Evolutionary conservation across 2,797 vertebrate species (phyloP).

Genomic region (Sylvilagus floridanus): DNA sequence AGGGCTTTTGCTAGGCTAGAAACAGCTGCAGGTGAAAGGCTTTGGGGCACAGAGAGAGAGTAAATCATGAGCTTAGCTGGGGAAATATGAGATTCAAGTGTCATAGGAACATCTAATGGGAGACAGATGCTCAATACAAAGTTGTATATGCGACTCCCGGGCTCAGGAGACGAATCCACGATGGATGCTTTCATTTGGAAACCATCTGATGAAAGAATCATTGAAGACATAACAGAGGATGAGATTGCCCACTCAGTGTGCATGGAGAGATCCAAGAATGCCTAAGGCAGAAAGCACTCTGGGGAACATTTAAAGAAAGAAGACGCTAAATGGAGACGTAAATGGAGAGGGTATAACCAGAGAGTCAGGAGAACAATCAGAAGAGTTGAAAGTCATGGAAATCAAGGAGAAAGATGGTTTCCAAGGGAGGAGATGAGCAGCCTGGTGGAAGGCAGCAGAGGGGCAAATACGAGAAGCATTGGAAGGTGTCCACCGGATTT

Average conservation of each 20-base stretch:
- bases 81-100: neutral
- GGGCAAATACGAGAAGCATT: neutral
- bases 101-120: neutral
- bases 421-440: neutral
- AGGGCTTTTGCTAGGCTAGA: neutral
- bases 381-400: neutral
- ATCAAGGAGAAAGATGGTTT: neutral
- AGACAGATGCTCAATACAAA: neutral
- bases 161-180: neutral
- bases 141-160: neutral
- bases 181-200: neutral
- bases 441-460: neutral
- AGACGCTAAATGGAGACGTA: neutral
- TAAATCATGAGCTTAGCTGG: neutral
- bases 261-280: neutral
- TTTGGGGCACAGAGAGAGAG: neutral
- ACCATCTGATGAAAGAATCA: neutral
- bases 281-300: neutral
- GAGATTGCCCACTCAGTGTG: neutral
- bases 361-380: neutral
- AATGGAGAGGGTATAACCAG: neutral
- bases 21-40: neutral
- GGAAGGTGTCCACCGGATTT: neutral
- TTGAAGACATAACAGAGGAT: neutral
- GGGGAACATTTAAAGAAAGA: conserved; percentile 9